A percentile compares a stretch with the other conserved stretches of the same genome.
Evolutionary conservation across 2,888 invertebrate genomes (phyloP).

Genomic region (Cremastobaeus sp.): DNA sequence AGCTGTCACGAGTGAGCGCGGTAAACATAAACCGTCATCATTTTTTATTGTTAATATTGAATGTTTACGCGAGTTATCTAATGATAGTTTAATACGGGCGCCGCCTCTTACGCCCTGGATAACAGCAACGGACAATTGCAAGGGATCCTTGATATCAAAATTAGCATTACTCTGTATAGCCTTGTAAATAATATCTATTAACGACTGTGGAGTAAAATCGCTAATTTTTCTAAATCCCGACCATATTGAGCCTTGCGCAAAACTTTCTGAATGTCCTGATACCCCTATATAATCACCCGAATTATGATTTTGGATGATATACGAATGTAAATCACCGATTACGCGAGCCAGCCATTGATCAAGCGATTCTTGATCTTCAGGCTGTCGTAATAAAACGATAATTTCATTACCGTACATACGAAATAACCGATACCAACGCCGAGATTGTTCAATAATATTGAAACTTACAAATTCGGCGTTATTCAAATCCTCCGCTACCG

Average conservation of each 20-base stretch:
- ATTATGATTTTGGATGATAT: neutral
- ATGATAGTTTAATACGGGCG: no score
- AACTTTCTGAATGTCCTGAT: neutral
- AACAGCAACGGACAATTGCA: no score
- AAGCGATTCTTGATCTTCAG: neutral
- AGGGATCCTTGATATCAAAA: slow-evolving; percentile 1
- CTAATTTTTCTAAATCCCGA: neutral
- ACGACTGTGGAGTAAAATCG: neutral
- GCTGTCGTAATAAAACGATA: neutral
- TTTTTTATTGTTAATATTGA: no score
- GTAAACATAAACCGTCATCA: no score
- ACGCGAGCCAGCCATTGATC: neutral
- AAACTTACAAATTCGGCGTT: no score
- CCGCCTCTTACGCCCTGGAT: no score
- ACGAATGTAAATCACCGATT: neutral
- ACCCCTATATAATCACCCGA: slow-evolving; percentile 2
- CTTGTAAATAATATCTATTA: neutral
- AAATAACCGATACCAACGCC: no score
- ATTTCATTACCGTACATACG: slow-evolving; percentile 5
- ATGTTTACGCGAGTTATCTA: no score
- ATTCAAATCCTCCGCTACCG: no score
- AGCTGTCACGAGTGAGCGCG: no score
- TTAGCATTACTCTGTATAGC: slow-evolving; percentile 10
- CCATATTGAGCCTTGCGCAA: neutral
- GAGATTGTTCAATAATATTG: no score